Evolutionary conservation across 1,140 invertebrate genomes (phyloP).

Genomic region (Himalopsyche phryganea): DNA sequence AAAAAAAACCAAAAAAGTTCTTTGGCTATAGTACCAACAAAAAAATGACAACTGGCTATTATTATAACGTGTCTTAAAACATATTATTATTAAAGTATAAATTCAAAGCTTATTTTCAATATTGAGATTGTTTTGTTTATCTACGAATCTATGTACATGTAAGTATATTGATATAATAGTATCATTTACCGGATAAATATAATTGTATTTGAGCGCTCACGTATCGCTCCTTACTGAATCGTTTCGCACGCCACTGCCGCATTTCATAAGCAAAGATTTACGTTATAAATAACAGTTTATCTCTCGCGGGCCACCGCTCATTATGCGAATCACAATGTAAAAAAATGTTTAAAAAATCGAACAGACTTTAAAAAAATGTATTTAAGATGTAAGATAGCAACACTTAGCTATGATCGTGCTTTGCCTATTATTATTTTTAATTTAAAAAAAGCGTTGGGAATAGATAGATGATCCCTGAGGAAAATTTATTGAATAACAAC

Average conservation of each 20-base stretch:
- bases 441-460: neutral
- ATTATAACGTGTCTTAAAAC: no score
- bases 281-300: slow-evolving; percentile 30
- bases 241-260: neutral
- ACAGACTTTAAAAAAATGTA: slow-evolving; percentile 13
- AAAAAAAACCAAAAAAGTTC: no score
- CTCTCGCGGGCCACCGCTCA: slow-evolving; percentile 27
- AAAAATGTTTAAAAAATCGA: slow-evolving; percentile 14
- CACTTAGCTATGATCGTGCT: slow-evolving; percentile 20
- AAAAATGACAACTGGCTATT: no score
- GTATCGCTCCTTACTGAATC: no score
- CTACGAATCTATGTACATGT: no score
- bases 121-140: no score
- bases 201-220: no score
- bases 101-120: no score
- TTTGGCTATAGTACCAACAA: no score
- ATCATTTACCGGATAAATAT: no score
- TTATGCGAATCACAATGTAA: slow-evolving; percentile 21
- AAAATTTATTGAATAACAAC: neutral
- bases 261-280: slow-evolving; percentile 22
- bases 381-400: slow-evolving; percentile 24
- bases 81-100: no score
- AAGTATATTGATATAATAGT: no score
- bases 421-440: neutral
- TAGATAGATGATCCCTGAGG: neutral